Conservation (phyloP, 2,797 vertebrate genomes). For the Sus cebifrons region DNA sequence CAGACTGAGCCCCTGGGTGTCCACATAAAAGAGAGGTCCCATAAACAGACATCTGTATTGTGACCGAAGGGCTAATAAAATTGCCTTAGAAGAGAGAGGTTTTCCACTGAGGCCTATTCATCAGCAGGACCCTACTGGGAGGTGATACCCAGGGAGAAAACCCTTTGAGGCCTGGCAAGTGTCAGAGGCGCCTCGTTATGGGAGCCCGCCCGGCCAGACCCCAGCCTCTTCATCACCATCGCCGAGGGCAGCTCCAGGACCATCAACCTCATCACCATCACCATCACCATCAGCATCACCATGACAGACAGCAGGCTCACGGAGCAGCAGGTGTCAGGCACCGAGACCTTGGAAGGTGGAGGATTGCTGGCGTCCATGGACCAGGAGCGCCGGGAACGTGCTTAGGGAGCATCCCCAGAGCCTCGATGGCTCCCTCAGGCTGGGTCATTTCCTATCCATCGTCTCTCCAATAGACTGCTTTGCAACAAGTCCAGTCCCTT, state of each 20-base stretch:
- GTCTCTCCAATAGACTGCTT: not conserved
- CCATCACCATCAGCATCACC: constrained; percentile 47
- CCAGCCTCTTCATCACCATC: constrained; percentile 9
- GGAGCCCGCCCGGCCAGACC: constrained; percentile 11
- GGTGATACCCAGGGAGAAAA: constrained; percentile 42
- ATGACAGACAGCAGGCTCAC: constrained; percentile 38
- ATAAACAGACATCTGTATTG: constrained; percentile 95
- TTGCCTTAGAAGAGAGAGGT: constrained; percentile 84
- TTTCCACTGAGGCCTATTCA: constrained; percentile 63
- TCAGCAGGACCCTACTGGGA: constrained; percentile 57
- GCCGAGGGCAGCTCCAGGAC: constrained; percentile 87
- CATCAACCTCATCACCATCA: constrained; percentile 22
- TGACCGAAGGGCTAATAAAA: constrained; percentile 92
- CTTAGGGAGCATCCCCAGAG: not conserved
- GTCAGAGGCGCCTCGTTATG: constrained; percentile 43
- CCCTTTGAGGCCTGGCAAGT: constrained; percentile 67
- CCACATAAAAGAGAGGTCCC: constrained; percentile 93
- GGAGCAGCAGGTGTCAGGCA: not conserved
- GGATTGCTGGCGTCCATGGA: not conserved
- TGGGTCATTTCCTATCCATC: not conserved
- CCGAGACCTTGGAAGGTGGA: not conserved
- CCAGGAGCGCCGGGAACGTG: not conserved
- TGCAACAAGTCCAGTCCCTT: not conserved
- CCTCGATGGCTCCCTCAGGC: not conserved
- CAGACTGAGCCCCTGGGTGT: constrained; percentile 91